Conservation (phyloP, 2,888 invertebrate species). For the Synergus laeviventris region DNA sequence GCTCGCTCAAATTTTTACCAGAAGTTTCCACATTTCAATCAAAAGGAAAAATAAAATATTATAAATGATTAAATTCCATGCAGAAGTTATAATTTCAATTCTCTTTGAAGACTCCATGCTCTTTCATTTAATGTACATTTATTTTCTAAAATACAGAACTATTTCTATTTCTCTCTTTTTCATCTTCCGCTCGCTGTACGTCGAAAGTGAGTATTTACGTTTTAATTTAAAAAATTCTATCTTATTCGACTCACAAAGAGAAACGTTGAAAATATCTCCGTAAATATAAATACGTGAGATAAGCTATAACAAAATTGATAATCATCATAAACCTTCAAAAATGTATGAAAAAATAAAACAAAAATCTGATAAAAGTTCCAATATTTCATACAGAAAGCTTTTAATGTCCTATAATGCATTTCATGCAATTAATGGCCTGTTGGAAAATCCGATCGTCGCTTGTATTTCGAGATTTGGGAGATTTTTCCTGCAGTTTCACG, state of each 20-base stretch:
- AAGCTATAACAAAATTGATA: background rate
- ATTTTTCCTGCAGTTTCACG: slow-evolving; percentile 6
- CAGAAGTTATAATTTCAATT: slow-evolving; percentile 4
- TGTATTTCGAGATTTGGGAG: background rate
- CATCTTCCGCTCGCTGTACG: background rate
- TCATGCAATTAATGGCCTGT: slow-evolving; percentile 12
- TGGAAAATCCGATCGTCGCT: slow-evolving; percentile 27
- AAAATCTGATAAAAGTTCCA: background rate
- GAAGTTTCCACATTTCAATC: too few relatives aligned
- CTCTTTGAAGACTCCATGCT: background rate
- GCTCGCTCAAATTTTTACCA: background rate
- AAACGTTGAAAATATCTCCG: background rate
- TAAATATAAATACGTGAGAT: background rate
- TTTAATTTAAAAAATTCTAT: background rate
- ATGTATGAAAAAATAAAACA: background rate
- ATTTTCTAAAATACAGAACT: background rate
- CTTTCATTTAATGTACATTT: background rate
- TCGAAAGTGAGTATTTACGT: background rate
- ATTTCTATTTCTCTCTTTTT: slow-evolving; percentile 7
- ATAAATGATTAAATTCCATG: background rate
- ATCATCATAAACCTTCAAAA: background rate
- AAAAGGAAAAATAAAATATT: too few relatives aligned
- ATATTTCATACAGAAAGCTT: background rate
- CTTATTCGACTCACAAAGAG: background rate
- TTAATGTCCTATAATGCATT: background rate